phyloP scores from a whole-genome alignment of 2,888 invertebrate species.

The Mechanitis mazaeus region DNA sequence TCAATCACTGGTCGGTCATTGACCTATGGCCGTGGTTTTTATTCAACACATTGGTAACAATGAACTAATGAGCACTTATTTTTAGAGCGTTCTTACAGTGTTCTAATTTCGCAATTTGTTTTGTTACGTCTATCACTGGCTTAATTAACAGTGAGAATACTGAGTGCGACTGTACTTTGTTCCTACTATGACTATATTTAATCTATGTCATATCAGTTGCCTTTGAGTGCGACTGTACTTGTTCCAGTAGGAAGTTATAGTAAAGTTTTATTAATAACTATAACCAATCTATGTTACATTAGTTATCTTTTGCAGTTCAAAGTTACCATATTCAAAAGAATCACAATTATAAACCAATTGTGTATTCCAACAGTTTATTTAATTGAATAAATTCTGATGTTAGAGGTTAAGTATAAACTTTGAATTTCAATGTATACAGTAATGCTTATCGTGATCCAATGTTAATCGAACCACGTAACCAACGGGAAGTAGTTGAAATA shows the following conservation, averaged over 20 bases:
- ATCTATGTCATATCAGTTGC: too few relatives aligned
- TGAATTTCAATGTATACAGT: constrained; percentile 13
- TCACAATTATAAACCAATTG: background rate
- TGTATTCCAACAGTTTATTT: background rate
- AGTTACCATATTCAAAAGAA: too few relatives aligned
- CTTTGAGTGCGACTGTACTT: too few relatives aligned
- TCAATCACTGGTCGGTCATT: constrained; percentile 30
- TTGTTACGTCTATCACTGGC: constrained; percentile 16
- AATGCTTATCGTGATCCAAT: constrained; percentile 34
- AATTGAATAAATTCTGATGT: background rate
- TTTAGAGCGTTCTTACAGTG: constrained; percentile 19
- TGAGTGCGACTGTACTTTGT: background rate
- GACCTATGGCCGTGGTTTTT: constrained; percentile 23
- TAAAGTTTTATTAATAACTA: too few relatives aligned
- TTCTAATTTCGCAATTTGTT: constrained; percentile 25
- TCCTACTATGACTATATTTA: background rate
- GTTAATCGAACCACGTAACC: constrained; percentile 58
- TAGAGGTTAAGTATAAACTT: constrained; percentile 3
- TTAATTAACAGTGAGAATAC: constrained; percentile 13
- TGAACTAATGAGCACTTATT: constrained; percentile 19
- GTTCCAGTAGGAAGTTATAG: too few relatives aligned
- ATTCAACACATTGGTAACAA: constrained; percentile 12
- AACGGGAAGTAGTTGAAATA: constrained; percentile 50
- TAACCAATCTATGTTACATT: too few relatives aligned
- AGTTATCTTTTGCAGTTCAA: too few relatives aligned